phyloP scores from a whole-genome alignment of 2,888 invertebrate genomes.

The Parnassius mnemosyne region DNA sequence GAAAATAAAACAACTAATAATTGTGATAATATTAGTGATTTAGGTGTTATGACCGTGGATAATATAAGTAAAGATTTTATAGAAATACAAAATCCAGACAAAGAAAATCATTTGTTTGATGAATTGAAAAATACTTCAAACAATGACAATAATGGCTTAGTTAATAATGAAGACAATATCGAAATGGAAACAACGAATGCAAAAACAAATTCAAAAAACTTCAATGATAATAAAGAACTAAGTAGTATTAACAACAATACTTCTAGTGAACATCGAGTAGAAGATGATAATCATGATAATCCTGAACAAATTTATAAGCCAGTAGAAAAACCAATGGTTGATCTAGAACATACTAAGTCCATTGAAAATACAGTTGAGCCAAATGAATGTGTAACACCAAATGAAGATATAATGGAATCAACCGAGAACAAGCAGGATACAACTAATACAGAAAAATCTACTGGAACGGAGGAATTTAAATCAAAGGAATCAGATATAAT shows the following conservation, averaged over 20 bases:
- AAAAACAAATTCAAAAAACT: neutral
- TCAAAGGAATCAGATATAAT: neutral
- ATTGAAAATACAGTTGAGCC: neutral
- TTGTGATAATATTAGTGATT: constrained; percentile 10
- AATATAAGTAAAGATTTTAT: constrained; percentile 7
- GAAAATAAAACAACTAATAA: constrained; percentile 19
- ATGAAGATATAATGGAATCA: neutral
- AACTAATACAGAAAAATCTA: no score
- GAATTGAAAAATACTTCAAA: neutral
- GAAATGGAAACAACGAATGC: constrained; percentile 5
- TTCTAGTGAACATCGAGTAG: neutral
- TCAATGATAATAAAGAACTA: neutral
- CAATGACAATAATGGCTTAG: neutral
- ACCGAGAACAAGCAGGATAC: neutral
- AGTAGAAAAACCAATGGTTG: neutral
- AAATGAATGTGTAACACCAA: neutral
- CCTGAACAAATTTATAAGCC: neutral
- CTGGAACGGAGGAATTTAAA: neutral
- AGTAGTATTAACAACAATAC: neutral
- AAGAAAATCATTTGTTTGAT: constrained; percentile 1
- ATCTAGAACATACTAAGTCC: neutral
- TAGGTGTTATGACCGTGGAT: constrained; percentile 14
- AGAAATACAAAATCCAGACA: constrained; percentile 3
- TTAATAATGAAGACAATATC: neutral
- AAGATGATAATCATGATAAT: constrained; percentile 16